These are phyloP conservation scores for Semnornis frantzii DNA, from an alignment of 2,113 vertebrate genomes.

Conservation along the genomic window DNA sequence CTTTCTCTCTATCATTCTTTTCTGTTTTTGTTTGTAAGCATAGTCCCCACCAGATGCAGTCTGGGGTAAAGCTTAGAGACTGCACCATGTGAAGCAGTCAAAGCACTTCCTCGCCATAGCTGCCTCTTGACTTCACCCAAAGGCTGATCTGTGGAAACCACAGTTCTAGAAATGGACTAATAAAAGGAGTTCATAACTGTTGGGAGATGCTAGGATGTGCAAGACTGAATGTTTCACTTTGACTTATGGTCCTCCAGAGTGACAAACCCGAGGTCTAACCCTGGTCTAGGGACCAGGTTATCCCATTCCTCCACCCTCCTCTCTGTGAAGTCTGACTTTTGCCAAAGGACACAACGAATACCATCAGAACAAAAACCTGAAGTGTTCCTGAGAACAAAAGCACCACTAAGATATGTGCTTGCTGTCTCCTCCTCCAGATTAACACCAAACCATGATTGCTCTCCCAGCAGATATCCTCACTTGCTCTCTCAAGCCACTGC, in stretches of 20 bases:
- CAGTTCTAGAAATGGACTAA: background rate
- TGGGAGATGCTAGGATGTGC: background rate
- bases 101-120: background rate
- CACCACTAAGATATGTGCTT: background rate
- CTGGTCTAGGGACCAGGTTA: too few species aligned
- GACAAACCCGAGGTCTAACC: background rate
- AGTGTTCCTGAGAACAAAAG: background rate
- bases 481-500: accelerated
- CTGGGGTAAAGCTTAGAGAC: background rate
- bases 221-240: background rate
- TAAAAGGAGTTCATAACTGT: background rate
- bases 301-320: background rate
- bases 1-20: background rate
- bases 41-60: background rate
- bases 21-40: background rate
- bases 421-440: background rate
- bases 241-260: background rate
- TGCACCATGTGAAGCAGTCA: background rate
- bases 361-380: background rate
- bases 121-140: background rate
- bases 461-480: background rate
- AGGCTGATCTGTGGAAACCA: background rate
- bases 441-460: background rate
- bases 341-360: background rate
- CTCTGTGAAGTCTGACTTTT: background rate